Evolutionary conservation across 2,113 vertebrate species (phyloP), one percentile per base, ranked within the genome.

Genomic region (Aphyosemion australe): DNA sequence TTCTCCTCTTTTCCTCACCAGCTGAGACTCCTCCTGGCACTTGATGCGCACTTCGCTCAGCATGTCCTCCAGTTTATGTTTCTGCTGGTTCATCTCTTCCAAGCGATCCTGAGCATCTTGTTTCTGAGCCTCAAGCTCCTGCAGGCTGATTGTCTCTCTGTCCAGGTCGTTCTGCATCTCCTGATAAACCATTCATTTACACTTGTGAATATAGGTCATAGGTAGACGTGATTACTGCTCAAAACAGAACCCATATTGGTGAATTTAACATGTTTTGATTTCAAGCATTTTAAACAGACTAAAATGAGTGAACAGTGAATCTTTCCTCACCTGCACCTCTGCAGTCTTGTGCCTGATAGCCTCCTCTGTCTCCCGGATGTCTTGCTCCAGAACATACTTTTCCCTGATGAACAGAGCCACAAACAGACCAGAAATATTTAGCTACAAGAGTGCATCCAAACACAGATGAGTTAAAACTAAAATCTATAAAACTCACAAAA

Each of bases 11-110:
- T 7, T 26, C 15, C 94, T 94, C 83, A 99, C 97, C 96, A 95
- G 94, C 79, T 98, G 97, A 0, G 94, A 95, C 86, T 99, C 97
- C 4, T 98, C 97, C 82, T 98, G 96, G 84, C 96, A 98, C 52
- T 98, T 98, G 57, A 96, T 94, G 71, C 93, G 84, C 0, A 98
- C 95, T 2, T 99, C 96, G 0, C 85, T 94, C 55, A 99, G 91
- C 96, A 99, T 98, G 85, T 97, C 97, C 31, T 97, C 94, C 48
- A 99, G 87, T 65, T 98, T 99, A 66, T 95, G 93, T 80, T 97
- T 98, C 90, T 99, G 97, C 84, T 99, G 97, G 78, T 98, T 96
- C 97, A 98, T 98, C 85, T 99, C 97, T 0, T 98, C 97, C 65
- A 99, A 87, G 0, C 97, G 93, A 57, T 97, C 96, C 57, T 98